Conservation (phyloP, 2,888 invertebrate species). For the Euclidia mi region DNA sequence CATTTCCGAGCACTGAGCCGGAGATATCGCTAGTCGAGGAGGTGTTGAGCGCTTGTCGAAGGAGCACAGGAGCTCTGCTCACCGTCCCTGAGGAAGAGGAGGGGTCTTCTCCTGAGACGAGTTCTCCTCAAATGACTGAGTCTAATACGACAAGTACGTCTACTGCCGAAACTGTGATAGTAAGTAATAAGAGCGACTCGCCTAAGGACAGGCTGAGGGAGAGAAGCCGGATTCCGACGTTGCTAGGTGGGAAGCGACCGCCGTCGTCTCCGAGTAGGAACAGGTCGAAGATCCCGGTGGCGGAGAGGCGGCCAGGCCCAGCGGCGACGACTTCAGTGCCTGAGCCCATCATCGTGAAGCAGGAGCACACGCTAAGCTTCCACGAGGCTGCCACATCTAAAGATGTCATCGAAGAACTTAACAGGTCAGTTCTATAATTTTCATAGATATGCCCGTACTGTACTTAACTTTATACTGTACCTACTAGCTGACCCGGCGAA, state of each 20-base stretch:
- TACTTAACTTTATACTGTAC: no score
- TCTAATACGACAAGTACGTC: slow-evolving; percentile 92
- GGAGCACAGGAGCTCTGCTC: slow-evolving; percentile 84
- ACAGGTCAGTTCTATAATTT: slow-evolving; percentile 76
- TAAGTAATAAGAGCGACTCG: slow-evolving; percentile 89
- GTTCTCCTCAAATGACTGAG: slow-evolving; percentile 91
- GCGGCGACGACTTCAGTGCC: slow-evolving; percentile 62
- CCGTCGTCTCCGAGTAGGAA: slow-evolving; percentile 82
- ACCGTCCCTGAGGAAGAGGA: slow-evolving; percentile 92
- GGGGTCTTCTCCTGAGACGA: slow-evolving; percentile 85
- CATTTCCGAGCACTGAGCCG: slow-evolving; percentile 71
- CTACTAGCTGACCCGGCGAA: no score
- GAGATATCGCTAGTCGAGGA: slow-evolving; percentile 85
- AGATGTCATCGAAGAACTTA: slow-evolving; percentile 94
- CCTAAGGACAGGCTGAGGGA: slow-evolving; percentile 83
- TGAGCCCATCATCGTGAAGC: slow-evolving; percentile 84
- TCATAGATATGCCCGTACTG: background rate
- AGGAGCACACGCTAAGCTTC: slow-evolving; percentile 92
- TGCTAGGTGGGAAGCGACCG: slow-evolving; percentile 85
- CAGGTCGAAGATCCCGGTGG: slow-evolving; percentile 83
- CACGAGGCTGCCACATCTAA: slow-evolving; percentile 94
- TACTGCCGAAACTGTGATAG: slow-evolving; percentile 93
- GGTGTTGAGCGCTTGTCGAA: slow-evolving; percentile 82
- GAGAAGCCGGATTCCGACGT: slow-evolving; percentile 89
- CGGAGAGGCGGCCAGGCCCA: slow-evolving; percentile 65